phyloP scores from a whole-genome alignment of 2,888 invertebrate species.

The Eugnorisma glareosa region DNA sequence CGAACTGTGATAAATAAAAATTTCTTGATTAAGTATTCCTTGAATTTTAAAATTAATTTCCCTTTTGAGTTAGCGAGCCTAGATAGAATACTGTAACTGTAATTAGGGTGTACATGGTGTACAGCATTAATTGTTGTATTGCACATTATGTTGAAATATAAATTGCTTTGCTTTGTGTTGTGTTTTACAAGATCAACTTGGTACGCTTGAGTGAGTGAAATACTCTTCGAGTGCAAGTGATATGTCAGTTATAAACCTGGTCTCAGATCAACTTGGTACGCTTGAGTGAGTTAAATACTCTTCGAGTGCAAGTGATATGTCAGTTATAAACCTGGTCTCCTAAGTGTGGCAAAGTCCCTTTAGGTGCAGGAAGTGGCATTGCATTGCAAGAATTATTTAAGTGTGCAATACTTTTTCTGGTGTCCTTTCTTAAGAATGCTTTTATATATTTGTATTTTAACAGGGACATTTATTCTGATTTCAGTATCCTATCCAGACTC shows the following conservation, averaged over 20 bases:
- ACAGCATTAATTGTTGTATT: not conserved
- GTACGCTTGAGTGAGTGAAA: slow-evolving; percentile 3
- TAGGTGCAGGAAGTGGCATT: not conserved
- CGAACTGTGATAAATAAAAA: too few species aligned
- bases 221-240: not conserved
- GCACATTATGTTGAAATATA: not conserved
- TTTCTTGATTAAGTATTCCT: too few species aligned
- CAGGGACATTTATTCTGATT: too few species aligned
- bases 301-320: not conserved
- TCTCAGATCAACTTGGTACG: not conserved
- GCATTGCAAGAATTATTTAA: not conserved
- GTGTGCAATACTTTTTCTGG: not conserved
- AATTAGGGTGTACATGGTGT: too few species aligned
- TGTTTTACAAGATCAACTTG: too few species aligned
- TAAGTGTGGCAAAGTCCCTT: not conserved
- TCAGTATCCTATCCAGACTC: too few species aligned
- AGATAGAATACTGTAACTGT: too few species aligned
- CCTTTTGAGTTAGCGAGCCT: too few species aligned
- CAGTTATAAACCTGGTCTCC: too few species aligned
- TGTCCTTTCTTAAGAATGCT: not conserved
- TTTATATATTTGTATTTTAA: not conserved
- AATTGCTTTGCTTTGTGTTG: not conserved
- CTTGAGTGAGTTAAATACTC: slow-evolving; percentile 3
- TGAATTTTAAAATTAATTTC: too few species aligned
- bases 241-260: too few species aligned